These are phyloP conservation scores for Drosophila acutilabella DNA, from an alignment of 2,888 invertebrate genomes.

Conservation along the genomic window DNA sequence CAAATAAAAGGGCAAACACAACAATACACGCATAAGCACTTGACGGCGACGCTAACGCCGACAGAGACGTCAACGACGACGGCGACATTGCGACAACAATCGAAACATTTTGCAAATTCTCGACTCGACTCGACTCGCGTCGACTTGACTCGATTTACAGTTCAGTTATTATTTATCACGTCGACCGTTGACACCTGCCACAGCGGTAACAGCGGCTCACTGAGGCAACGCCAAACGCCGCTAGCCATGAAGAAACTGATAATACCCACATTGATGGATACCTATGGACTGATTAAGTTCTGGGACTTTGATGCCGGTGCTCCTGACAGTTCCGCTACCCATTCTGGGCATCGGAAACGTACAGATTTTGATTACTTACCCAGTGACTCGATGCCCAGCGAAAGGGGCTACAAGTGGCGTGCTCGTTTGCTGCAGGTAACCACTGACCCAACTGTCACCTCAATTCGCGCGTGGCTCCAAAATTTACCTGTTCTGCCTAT, in stretches of 20 bases:
- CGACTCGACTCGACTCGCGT: conserved; percentile 1
- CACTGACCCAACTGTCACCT: not conserved
- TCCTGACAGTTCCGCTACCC: conserved; percentile 41
- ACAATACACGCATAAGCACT: conserved; percentile 39
- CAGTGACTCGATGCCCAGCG: conserved; percentile 47
- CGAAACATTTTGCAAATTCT: conserved; percentile 2
- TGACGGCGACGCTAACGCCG: conserved; percentile 23
- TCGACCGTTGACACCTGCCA: conserved; percentile 76
- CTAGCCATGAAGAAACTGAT: conserved; percentile 77
- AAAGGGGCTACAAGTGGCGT: conserved; percentile 55
- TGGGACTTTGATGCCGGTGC: conserved; percentile 80
- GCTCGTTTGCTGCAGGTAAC: conserved; percentile 59
- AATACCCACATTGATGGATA: conserved; percentile 79
- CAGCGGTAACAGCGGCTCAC: conserved; percentile 11
- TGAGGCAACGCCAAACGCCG: not conserved
- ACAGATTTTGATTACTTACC: conserved; percentile 16
- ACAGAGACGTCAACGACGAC: conserved; percentile 12
- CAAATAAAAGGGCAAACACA: conserved; percentile 43
- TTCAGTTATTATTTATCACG: conserved; percentile 82
- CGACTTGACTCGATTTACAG: not conserved
- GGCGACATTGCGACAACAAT: conserved; percentile 15
- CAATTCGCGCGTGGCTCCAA: not conserved
- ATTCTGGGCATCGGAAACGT: not conserved
- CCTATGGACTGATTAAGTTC: conserved; percentile 80
- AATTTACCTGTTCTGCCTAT: not conserved